These are phyloP conservation scores for Pedetes capensis DNA, from an alignment of 2,113 vertebrate species.

Conservation along the genomic window DNA sequence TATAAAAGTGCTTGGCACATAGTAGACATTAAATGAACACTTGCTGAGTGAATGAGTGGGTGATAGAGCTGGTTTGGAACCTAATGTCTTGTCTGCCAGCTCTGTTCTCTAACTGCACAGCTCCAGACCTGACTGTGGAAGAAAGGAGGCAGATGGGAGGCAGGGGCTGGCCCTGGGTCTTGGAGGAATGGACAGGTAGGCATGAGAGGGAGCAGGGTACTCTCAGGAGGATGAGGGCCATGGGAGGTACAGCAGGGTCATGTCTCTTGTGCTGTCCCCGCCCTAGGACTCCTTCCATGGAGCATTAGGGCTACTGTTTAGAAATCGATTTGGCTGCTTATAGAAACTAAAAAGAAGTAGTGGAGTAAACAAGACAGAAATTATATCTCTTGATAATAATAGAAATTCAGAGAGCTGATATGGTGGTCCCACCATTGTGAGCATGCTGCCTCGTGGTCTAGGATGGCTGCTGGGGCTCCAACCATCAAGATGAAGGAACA, in stretches of 20 bases:
- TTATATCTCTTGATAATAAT: accelerated
- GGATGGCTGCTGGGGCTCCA: too few species aligned
- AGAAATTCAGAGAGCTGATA: neutral
- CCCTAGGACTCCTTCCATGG: neutral
- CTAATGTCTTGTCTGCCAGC: neutral
- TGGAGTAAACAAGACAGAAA: neutral
- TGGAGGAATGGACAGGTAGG: neutral
- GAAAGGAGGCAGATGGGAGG: neutral
- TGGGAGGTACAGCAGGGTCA: neutral
- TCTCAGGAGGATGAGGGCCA: neutral
- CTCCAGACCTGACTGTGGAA: neutral
- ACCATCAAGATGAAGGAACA: too few species aligned
- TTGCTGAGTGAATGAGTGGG: neutral
- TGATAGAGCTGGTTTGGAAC: neutral
- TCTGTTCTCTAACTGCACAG: neutral
- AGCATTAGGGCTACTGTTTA: neutral
- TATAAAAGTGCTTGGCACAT: neutral
- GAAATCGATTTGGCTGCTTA: neutral
- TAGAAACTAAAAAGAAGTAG: neutral
- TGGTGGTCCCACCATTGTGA: too few species aligned
- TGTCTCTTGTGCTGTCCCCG: neutral
- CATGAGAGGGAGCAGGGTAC: neutral
- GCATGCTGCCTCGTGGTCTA: too few species aligned
- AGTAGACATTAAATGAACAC: neutral
- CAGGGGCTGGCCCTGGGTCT: neutral